Conservation (phyloP, 2,113 vertebrate genomes). For the Elaphurus davidianus region DNA sequence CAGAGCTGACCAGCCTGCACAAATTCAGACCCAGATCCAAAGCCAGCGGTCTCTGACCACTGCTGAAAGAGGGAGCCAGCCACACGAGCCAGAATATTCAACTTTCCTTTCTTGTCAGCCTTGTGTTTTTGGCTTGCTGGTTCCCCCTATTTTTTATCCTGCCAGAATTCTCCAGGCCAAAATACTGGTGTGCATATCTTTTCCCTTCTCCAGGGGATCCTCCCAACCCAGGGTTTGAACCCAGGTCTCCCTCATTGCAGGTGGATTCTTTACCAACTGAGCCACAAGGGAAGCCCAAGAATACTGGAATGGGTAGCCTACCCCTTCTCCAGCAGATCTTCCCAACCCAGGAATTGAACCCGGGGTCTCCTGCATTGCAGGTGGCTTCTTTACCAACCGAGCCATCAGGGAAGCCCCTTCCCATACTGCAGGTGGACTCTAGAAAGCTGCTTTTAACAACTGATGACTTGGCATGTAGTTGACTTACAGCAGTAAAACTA, state of each 20-base stretch:
- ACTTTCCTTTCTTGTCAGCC: background rate
- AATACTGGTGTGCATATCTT: background rate
- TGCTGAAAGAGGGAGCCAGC: background rate
- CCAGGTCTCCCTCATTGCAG: background rate
- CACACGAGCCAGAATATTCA: background rate
- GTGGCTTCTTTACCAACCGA: background rate
- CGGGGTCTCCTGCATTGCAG: accelerated
- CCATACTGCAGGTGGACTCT: background rate
- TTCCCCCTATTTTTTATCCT: background rate
- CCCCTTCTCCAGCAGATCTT: background rate
- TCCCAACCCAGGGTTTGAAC: background rate
- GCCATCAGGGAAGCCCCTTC: background rate
- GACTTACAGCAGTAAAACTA: background rate
- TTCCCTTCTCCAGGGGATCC: background rate
- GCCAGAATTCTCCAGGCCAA: background rate
- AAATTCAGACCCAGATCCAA: background rate
- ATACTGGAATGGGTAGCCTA: background rate
- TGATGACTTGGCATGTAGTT: background rate
- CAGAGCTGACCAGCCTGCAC: background rate
- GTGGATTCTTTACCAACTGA: background rate
- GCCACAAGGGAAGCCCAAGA: background rate
- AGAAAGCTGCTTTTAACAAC: background rate
- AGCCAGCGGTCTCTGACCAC: background rate
- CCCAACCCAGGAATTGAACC: background rate
- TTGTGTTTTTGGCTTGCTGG: background rate